Base-by-base conservation (phyloP, 2,888 invertebrate species). In the Apamea anceps region DNA sequence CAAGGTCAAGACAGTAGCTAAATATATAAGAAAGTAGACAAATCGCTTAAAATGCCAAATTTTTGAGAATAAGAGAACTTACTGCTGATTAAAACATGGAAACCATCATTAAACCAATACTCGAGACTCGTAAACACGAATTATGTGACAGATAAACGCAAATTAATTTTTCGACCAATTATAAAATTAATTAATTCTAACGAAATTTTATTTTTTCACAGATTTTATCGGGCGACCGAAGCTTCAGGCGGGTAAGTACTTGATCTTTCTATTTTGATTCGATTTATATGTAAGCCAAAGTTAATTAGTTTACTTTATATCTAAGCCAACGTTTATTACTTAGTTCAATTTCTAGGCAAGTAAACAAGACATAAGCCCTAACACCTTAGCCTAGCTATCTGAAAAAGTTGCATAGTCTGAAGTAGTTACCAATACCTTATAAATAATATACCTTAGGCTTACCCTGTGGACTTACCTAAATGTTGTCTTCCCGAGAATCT, bases 141-240 rank as follows among this genome's bases (percentile, higher is more conserved):
- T 78, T 63, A n/a, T n/a, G 12, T 21, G 42, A 54, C 28, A 28
- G 28, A 65, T 66, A 48, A 28, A 57, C 25, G 57, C 37, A 71
- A 80, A 71, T 84, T 45, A 42, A 54, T 54, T 51, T 66, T 28
- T 10, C 51, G 18, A 51, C 45, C 45, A 79, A 77, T 83, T 71
- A 67, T 28, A 54, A 79, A 65, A 13, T 18, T 7, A 73, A 72
- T 63, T 32, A 75, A 80, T 75, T 48, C n/a, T 45, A 68, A 75
- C 18, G n/a, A 37, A 60, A 63, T 60, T 75, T 81, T 83, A 51
- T 5, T 72, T 81, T 75, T 80, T 72, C n/a, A 68, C 85, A 85
- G 85, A 85, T 85, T 67, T 68, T 45, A 60, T 72, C 67, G 12
- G 25, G 51, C 21, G 13, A 37, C 42, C 25, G 28, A 63, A 72